These are phyloP conservation scores for Drosophila sordidula DNA, from an alignment of 2,888 invertebrate genomes.

Conservation along the genomic window DNA sequence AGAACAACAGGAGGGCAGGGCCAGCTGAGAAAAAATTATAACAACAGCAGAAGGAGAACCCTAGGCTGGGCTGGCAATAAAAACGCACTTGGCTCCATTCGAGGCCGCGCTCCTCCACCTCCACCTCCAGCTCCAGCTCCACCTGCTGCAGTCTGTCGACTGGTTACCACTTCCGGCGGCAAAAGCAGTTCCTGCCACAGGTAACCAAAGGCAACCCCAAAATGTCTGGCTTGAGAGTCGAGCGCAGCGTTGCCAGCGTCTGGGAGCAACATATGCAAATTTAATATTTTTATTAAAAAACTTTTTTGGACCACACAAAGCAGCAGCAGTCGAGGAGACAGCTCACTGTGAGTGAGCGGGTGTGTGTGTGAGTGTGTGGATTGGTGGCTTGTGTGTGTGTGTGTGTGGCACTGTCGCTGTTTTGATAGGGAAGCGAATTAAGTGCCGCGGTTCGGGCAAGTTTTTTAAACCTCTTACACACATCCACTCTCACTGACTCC, in stretches of 20 bases:
- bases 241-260: slow-evolving; percentile 35
- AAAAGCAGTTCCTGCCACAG: slow-evolving; percentile 67
- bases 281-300: slow-evolving; percentile 82
- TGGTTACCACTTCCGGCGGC: slow-evolving; percentile 72
- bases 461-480: slow-evolving; percentile 37
- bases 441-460: slow-evolving; percentile 65
- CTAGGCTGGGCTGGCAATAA: slow-evolving; percentile 54
- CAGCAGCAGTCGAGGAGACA: slow-evolving; percentile 33
- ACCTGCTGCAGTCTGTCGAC: slow-evolving; percentile 40
- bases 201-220: slow-evolving; percentile 72
- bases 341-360: slow-evolving; percentile 3
- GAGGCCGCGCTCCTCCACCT: slow-evolving; percentile 8
- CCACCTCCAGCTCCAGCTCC: not conserved
- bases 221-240: slow-evolving; percentile 49
- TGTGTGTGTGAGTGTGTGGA: slow-evolving; percentile 3
- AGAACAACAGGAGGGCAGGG: slow-evolving; percentile 14
- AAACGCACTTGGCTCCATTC: slow-evolving; percentile 57
- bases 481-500: not conserved
- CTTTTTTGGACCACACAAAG: slow-evolving; percentile 68
- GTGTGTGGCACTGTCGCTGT: slow-evolving; percentile 45
- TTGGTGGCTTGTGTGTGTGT: slow-evolving; percentile 1
- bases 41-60: slow-evolving; percentile 16
- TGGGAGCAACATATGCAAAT: slow-evolving; percentile 77
- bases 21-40: slow-evolving; percentile 17
- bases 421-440: slow-evolving; percentile 76